A percentile compares a stretch with the other conserved stretches of the same genome.
Conservation (phyloP, 1,140 invertebrate species). For the Drosophila lacteicornis region DNA sequence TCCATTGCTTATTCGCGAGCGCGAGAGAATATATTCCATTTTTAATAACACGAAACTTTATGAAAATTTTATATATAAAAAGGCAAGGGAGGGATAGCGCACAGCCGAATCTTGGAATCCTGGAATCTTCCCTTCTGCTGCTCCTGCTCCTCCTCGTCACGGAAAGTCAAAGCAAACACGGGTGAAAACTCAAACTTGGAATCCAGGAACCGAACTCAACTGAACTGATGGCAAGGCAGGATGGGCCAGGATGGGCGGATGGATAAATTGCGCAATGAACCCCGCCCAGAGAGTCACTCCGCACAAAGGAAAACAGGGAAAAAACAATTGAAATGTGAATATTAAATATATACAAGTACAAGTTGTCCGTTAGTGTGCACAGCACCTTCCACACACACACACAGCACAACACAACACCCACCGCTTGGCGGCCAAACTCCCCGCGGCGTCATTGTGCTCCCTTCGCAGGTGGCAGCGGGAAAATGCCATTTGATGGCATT, state of each 20-base stretch:
- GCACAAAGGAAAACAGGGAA: slow-evolving; percentile 32
- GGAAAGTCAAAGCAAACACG: slow-evolving; percentile 64
- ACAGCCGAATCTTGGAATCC: slow-evolving; percentile 18
- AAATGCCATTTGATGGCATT: slow-evolving; percentile 72
- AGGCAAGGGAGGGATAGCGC: slow-evolving; percentile 11
- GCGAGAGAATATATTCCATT: slow-evolving; percentile 73
- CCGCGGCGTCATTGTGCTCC: slow-evolving; percentile 73
- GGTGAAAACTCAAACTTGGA: slow-evolving; percentile 30
- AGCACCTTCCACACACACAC: slow-evolving; percentile 2
- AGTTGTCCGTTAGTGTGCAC: slow-evolving; percentile 46
- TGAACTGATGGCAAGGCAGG: background rate
- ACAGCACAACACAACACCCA: slow-evolving; percentile 10
- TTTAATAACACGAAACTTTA: slow-evolving; percentile 80
- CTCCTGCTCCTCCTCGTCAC: slow-evolving; percentile 13
- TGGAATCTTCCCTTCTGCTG: background rate
- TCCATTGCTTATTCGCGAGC: slow-evolving; percentile 71
- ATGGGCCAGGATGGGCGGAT: background rate
- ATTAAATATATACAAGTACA: slow-evolving; percentile 76
- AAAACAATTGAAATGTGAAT: slow-evolving; percentile 81
- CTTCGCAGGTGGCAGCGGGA: slow-evolving; percentile 41
- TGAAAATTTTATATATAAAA: slow-evolving; percentile 76
- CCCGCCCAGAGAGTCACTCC: slow-evolving; percentile 6
- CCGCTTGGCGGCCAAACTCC: slow-evolving; percentile 43
- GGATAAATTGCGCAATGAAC: slow-evolving; percentile 53
- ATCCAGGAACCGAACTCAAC: slow-evolving; percentile 10